phyloP scores from a whole-genome alignment of 1,140 invertebrate genomes.

The Sitobion miscanthi region DNA sequence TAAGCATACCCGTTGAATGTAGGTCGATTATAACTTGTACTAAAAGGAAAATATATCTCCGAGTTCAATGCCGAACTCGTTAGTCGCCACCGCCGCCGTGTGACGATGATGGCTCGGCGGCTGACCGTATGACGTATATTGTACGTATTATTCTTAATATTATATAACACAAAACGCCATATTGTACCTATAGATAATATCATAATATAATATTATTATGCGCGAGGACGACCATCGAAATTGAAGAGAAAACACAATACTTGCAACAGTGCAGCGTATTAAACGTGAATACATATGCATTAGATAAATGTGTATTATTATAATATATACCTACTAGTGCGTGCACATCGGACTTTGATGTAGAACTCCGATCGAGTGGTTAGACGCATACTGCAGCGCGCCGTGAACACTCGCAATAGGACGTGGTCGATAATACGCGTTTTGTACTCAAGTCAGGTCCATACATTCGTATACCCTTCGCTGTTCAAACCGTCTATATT shows the following conservation, averaged over 20 bases:
- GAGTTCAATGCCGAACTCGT: slow-evolving; percentile 6
- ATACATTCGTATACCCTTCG: not conserved
- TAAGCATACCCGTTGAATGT: not conserved
- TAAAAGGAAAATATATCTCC: not conserved
- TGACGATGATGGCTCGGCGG: not conserved
- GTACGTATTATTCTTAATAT: no score
- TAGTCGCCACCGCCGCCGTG: not conserved
- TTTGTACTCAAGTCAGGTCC: not conserved
- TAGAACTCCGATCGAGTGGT: not conserved
- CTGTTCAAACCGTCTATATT: not conserved
- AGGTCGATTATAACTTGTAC: not conserved
- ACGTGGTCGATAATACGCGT: not conserved
- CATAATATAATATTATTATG: not conserved
- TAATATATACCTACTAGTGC: not conserved
- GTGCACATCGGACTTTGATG: not conserved
- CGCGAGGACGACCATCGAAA: not conserved
- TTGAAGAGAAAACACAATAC: not conserved
- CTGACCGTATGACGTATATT: not conserved
- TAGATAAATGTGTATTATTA: not conserved
- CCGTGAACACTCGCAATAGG: not conserved
- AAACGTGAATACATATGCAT: not conserved
- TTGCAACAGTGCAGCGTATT: not conserved
- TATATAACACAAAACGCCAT: no score
- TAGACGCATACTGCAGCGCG: not conserved
- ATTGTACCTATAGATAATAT: no score